Evolutionary conservation across 2,113 vertebrate species (phyloP).

Genomic region (Salvator merianae): DNA sequence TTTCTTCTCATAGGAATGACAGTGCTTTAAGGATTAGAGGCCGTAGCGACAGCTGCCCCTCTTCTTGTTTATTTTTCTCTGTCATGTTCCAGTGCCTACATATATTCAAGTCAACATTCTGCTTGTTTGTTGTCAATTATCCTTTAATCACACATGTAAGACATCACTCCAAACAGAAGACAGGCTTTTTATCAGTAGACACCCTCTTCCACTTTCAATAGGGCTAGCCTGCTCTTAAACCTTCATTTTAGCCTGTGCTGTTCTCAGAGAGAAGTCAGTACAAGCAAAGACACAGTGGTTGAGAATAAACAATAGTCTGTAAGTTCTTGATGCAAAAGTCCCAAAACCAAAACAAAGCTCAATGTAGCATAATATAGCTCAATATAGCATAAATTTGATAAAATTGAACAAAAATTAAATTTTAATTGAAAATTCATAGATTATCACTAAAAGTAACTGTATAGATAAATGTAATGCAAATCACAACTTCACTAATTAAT

Average conservation of each 20-base stretch:
- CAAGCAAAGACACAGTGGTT: not conserved
- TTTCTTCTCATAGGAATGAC: not conserved
- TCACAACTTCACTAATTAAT: too few species aligned
- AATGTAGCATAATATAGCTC: too few species aligned
- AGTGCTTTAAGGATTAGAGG: not conserved
- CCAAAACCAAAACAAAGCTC: too few species aligned
- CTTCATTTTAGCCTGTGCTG: not conserved
- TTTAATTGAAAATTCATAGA: too few species aligned
- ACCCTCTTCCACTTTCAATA: conserved; percentile 24
- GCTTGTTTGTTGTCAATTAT: conserved; percentile 53
- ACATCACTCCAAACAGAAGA: conserved; percentile 34
- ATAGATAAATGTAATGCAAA: too few species aligned
- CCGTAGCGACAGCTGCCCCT: conserved; percentile 25
- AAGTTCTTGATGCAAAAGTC: too few species aligned
- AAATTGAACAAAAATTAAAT: too few species aligned
- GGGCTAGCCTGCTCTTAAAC: not conserved
- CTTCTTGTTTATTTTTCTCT: conserved; percentile 22
- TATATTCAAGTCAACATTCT: conserved; percentile 30
- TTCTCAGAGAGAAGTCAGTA: not conserved
- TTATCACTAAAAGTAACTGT: too few species aligned
- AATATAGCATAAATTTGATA: too few species aligned
- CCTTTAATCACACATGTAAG: conserved; percentile 48
- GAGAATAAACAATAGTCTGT: not conserved
- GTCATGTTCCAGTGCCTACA: conserved; percentile 35
- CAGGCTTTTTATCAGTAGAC: conserved; percentile 24